Evolutionary conservation across 1,140 invertebrate genomes (phyloP), one percentile per base, ranked within the genome.

Genomic region (Contarinia nasturtii): DNA sequence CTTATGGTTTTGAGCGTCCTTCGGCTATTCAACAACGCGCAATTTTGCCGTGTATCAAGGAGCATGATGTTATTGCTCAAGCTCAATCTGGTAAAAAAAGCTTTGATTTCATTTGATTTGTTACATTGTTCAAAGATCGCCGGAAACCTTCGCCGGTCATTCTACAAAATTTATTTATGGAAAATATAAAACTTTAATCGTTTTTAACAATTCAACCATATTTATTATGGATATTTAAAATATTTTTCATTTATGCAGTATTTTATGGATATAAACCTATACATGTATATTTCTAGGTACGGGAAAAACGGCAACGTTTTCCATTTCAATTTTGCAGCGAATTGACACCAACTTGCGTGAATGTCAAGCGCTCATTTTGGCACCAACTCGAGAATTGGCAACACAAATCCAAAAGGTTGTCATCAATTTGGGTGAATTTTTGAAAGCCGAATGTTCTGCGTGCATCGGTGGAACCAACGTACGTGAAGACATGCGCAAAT

Each of bases 401-500:
- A 48, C 47, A 14, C 47, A 48, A 36, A 48, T 48, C 21, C 47
- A 48, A 36, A 48, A 48, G 33, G 92, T 97, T 38, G 88, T 97
- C 14, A 79, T 94, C 53, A 88, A 90, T 51, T 73, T 98, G 52
- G 93, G 93, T 54, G 92, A 97, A 68, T 95, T 93, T 63, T 84
- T 95, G 81, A 76, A 76, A 54, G 87, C 88, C 21, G 79, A 87
- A 63, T 95, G 92, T 64, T 91, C 96, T 66, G 91, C 92, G 22
- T 97, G 92, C 63, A 96, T 97, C 67, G 93, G 93, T 53, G 93
- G 93, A 50, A 97, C 92, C n/a, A 93, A 93, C 70, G 86, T 97
- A 19, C 77, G 86, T 52, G 91, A 95, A 54, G 92, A 98, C 64
- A 86, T 91, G 63, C 72, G 84, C 41, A 88, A 85, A 60, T 66